A percentile compares a stretch with the other conserved stretches of the same genome.
These are phyloP conservation scores for Pollenia griseotomentosa DNA, from an alignment of 2,888 invertebrate species.

Conservation along the genomic window DNA sequence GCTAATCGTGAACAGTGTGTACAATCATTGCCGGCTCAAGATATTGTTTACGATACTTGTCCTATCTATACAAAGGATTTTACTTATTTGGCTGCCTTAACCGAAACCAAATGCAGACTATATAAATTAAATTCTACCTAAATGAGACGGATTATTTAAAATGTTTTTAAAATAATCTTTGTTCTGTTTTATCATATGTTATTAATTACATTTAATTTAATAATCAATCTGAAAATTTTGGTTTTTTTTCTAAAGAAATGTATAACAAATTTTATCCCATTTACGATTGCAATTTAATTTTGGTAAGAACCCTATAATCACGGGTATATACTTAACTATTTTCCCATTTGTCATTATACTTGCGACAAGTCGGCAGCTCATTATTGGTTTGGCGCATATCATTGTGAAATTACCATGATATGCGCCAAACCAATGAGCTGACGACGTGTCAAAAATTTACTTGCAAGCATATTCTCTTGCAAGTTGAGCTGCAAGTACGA, in stretches of 20 bases:
- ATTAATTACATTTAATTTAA: conserved; percentile 5
- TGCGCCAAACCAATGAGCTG: too few relatives aligned
- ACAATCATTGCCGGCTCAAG: conserved; percentile 86
- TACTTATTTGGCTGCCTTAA: conserved; percentile 87
- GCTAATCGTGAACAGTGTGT: conserved; percentile 85
- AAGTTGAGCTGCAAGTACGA: too few relatives aligned
- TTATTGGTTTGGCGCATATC: too few relatives aligned
- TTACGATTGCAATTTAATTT: too few relatives aligned
- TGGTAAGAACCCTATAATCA: too few relatives aligned
- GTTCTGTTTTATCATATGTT: conserved; percentile 6
- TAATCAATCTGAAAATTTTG: not conserved
- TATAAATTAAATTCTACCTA: conserved; percentile 85
- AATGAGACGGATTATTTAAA: conserved; percentile 8
- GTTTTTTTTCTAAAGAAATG: not conserved
- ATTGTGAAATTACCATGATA: too few relatives aligned
- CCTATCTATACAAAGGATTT: conserved; percentile 85
- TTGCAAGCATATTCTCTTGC: too few relatives aligned
- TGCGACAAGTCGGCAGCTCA: too few relatives aligned
- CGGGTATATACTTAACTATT: too few relatives aligned
- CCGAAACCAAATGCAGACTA: conserved; percentile 88
- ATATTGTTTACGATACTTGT: conserved; percentile 89
- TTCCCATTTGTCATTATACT: too few relatives aligned
- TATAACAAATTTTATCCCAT: too few relatives aligned
- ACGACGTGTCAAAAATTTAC: too few relatives aligned
- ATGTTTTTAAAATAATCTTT: not conserved